Conservation (phyloP, 1,140 invertebrate genomes). For the Drosophila ogumai region DNA sequence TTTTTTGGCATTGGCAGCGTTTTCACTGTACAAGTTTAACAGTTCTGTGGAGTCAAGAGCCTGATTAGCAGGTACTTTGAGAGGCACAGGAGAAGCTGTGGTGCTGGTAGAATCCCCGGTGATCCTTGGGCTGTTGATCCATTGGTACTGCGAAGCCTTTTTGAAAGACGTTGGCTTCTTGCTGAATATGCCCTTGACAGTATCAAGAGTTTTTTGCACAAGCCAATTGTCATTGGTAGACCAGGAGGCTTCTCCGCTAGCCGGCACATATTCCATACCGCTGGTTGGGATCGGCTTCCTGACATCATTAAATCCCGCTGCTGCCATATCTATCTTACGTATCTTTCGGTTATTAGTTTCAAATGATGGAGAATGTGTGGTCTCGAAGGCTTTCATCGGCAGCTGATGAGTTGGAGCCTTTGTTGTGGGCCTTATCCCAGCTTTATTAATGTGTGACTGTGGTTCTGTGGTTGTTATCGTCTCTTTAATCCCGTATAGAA, state of each 20-base stretch:
- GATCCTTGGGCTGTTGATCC: not conserved
- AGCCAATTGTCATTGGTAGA: conserved; percentile 57
- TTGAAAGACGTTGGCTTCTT: conserved; percentile 41
- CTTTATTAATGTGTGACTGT: not conserved
- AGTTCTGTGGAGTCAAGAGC: conserved; percentile 11
- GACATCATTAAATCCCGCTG: not conserved
- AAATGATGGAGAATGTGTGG: conserved; percentile 20
- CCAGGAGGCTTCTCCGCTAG: conserved; percentile 30
- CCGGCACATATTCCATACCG: not conserved
- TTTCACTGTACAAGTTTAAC: conserved; percentile 1
- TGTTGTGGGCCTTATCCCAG: not conserved
- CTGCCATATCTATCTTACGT: conserved; percentile 51
- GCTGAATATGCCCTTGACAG: conserved; percentile 33
- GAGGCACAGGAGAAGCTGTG: not conserved
- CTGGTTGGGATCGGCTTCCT: not conserved
- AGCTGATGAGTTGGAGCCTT: conserved; percentile 2
- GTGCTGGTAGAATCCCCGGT: not conserved
- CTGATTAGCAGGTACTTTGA: not conserved
- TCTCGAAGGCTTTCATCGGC: conserved; percentile 1
- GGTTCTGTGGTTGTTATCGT: not conserved
- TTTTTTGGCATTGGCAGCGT: conserved; percentile 1
- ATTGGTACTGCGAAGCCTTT: conserved; percentile 15
- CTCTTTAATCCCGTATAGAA: conserved; percentile 23
- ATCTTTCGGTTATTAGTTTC: conserved; percentile 66
- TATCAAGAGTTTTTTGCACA: conserved; percentile 33